phyloP scores from a whole-genome alignment of 2,888 invertebrate species.

The Ecliptopera silaceata region DNA sequence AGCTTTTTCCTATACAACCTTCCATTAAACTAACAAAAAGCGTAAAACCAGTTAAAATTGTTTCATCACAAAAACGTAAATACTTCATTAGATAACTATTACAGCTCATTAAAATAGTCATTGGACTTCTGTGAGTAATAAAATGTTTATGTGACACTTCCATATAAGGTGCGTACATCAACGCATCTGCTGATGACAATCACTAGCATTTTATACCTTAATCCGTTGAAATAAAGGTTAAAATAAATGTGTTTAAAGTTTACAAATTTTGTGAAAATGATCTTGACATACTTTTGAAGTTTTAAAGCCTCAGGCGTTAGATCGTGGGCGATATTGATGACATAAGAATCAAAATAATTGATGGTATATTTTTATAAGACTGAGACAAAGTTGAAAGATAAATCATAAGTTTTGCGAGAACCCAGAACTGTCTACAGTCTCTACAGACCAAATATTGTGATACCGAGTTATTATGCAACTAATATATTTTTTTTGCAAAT shows the following conservation, averaged over 20 bases:
- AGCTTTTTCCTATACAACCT: not conserved
- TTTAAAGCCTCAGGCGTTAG: constrained; percentile 47
- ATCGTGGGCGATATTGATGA: constrained; percentile 53
- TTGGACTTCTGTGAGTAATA: constrained; percentile 33
- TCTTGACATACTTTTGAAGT: constrained; percentile 61
- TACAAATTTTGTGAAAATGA: constrained; percentile 23
- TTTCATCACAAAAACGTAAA: constrained; percentile 32
- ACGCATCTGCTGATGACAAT: constrained; percentile 34
- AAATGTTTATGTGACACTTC: constrained; percentile 51
- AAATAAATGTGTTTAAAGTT: constrained; percentile 10
- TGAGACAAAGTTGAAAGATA: constrained; percentile 8
- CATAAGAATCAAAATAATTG: constrained; percentile 33
- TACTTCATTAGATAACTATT: constrained; percentile 34
- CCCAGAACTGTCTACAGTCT: not conserved
- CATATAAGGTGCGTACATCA: constrained; percentile 44
- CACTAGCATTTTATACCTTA: constrained; percentile 4
- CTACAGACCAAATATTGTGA: too few relatives aligned
- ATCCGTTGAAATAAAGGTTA: constrained; percentile 15
- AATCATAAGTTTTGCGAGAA: not conserved
- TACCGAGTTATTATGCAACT: too few relatives aligned
- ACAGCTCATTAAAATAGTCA: constrained; percentile 31
- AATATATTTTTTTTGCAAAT: too few relatives aligned
- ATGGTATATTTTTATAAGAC: constrained; percentile 32
- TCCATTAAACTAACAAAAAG: constrained; percentile 1
- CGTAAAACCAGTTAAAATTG: constrained; percentile 21